Base-by-base conservation (phyloP, 2,888 invertebrate species). In the Drosophila diplacantha region DNA sequence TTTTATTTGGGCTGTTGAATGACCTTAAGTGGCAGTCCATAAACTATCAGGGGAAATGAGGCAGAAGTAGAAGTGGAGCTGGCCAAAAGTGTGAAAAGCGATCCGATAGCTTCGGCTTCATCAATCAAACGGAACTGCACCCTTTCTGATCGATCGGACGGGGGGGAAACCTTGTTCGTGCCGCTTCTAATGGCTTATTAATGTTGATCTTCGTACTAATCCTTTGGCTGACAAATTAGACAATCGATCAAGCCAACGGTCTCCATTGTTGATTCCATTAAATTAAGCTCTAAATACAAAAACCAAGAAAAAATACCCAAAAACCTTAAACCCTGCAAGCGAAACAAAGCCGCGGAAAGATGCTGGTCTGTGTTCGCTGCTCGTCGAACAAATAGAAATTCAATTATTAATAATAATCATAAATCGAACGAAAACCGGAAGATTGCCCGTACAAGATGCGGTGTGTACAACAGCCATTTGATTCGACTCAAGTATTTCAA, bases 401-500 rank as follows among this genome's bases (percentile, higher is more conserved):
- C 74, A 80, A 75, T 82, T 77, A 77, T 77, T 73, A 61, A 62
- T 73, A 71, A 62, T 75, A 69, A 65, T 53, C 52, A 61, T 60
- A 61, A 60, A 60, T 60, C 61, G 61, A 60, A 61, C 52, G 58
- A 75, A 62, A 74, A 82, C 79, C 77, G 80, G 77, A 77, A 79
- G 82, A 80, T 72, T 69, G 69, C 61, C 60, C 60, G 60, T 61
- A 61, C 60, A 61, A 61, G 60, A 61, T 61, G 60, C 61, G 43
- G 22, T 31, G 34, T 43, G 35, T 50, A 43, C 61, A 60, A 34
- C 37, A 52, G 63, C 49, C 57, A 55, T 55, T 54, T 53, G 61
- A 67, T 61, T 67, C 46, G 68, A 54, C 72, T 83, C 84, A 82
- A 82, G 85, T 83, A 79, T 82, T 83, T 85, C 82, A 83, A 85